phyloP scores from a whole-genome alignment of 2,888 invertebrate genomes.

The Stratiomys singularior region DNA sequence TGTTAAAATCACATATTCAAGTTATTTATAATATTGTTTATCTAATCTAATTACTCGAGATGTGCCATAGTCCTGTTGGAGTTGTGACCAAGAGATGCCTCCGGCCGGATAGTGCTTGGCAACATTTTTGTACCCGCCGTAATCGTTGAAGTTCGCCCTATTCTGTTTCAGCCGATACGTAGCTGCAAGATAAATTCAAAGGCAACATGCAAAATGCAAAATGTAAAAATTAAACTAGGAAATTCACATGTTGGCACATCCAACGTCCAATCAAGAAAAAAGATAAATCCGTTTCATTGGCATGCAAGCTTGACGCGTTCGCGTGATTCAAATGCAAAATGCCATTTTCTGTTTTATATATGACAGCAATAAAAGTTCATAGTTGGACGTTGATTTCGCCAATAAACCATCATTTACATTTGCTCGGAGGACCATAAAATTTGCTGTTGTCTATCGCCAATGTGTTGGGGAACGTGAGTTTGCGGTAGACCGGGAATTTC shows the following conservation, averaged over 20 bases:
- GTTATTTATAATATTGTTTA: background rate
- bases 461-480: conserved; percentile 60
- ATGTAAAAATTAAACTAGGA: too few relatives aligned
- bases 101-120: conserved; percentile 32
- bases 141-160: conserved; percentile 10
- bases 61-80: conserved; percentile 50
- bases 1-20: too few relatives aligned
- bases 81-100: conserved; percentile 46
- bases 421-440: conserved; percentile 13
- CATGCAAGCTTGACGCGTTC: too few relatives aligned
- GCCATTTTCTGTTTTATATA: background rate
- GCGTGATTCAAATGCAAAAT: too few relatives aligned
- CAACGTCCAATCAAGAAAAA: too few relatives aligned
- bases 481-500: conserved; percentile 59
- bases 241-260: too few relatives aligned
- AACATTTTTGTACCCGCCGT: conserved; percentile 2
- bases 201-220: too few relatives aligned
- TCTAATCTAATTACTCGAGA: conserved; percentile 50
- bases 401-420: conserved; percentile 19
- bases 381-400: background rate
- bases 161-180: conserved; percentile 48
- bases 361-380: background rate
- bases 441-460: conserved; percentile 52
- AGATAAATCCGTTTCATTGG: too few relatives aligned
- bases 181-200: conserved; percentile 37